Conservation (phyloP, 2,888 invertebrate genomes). For the Ectemnius lituratus region DNA sequence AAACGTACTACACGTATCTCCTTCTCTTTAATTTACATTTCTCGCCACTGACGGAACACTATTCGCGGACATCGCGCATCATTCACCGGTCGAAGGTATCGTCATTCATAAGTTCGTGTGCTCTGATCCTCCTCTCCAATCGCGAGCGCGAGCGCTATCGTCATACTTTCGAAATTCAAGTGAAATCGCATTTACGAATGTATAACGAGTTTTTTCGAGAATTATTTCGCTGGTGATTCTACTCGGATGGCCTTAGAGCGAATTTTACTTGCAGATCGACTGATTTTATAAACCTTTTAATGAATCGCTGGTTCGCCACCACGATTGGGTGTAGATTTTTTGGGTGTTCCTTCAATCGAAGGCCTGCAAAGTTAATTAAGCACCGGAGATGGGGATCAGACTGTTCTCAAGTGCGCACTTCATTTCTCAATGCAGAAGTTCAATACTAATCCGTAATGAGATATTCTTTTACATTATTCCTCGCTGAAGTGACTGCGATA, state of each 20-base stretch:
- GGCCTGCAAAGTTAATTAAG: not conserved
- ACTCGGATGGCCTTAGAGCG: too few relatives aligned
- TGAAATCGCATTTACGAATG: too few relatives aligned
- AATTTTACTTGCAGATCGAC: too few relatives aligned
- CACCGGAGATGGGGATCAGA: conserved; percentile 25
- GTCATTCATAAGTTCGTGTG: conserved; percentile 34
- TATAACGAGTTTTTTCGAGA: too few relatives aligned
- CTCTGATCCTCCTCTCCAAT: conserved; percentile 26
- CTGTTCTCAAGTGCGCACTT: conserved; percentile 32
- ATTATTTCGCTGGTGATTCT: too few relatives aligned
- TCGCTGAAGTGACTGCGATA: conserved; percentile 59
- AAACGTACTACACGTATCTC: conserved; percentile 17
- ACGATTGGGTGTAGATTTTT: too few relatives aligned
- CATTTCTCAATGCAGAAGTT: conserved; percentile 27
- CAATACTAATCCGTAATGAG: conserved; percentile 36
- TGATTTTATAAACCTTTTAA: too few relatives aligned
- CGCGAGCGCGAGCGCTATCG: not conserved
- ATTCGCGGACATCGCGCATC: conserved; percentile 33
- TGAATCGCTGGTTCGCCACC: too few relatives aligned
- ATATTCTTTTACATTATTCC: conserved; percentile 51
- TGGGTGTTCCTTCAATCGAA: too few relatives aligned
- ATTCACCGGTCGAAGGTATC: conserved; percentile 43
- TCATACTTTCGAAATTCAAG: too few relatives aligned
- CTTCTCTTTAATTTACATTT: conserved; percentile 36
- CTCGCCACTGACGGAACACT: conserved; percentile 34